A percentile compares a stretch with the other conserved stretches of the same genome.
Evolutionary conservation across 2,797 vertebrate genomes (phyloP).

Genomic region (Pantherophis alleghaniensis): DNA sequence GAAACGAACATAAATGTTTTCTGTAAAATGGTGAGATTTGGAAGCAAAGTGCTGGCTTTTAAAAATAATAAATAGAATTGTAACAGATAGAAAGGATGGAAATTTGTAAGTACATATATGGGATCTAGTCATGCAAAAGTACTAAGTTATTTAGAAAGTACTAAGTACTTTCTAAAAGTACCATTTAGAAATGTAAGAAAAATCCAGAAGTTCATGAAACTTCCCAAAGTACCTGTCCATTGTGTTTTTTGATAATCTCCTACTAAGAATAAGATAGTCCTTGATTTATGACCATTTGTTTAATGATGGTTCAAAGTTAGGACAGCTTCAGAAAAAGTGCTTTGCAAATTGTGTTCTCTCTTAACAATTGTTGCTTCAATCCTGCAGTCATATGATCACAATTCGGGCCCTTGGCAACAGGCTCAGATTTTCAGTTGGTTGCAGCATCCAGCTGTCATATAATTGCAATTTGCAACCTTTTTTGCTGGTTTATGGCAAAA

Average conservation of each 20-base stretch:
- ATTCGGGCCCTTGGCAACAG: not conserved
- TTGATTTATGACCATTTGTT: not conserved
- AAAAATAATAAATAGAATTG: not conserved
- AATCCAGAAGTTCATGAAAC: not conserved
- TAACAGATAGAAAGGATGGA: not conserved
- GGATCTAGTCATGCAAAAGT: conserved; percentile 6
- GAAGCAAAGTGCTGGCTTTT: not conserved
- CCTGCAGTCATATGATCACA: not conserved
- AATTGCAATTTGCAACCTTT: not conserved
- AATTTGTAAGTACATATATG: not conserved
- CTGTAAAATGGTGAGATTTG: not conserved
- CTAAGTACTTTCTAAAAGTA: not conserved
- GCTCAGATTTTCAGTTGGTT: not conserved
- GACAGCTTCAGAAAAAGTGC: not conserved
- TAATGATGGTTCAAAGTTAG: not conserved
- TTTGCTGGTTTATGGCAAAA: not conserved
- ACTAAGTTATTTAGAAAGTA: not conserved
- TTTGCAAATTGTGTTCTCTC: not conserved
- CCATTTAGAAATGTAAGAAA: not conserved
- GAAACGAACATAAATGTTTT: not conserved
- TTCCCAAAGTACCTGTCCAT: not conserved
- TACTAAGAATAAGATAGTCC: not conserved
- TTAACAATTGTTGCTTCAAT: not conserved
- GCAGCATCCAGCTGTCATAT: not conserved
- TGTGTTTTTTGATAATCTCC: not conserved